Evolutionary conservation across 2,113 vertebrate genomes (phyloP).

Genomic region (Hippopotamus amphibius): DNA sequence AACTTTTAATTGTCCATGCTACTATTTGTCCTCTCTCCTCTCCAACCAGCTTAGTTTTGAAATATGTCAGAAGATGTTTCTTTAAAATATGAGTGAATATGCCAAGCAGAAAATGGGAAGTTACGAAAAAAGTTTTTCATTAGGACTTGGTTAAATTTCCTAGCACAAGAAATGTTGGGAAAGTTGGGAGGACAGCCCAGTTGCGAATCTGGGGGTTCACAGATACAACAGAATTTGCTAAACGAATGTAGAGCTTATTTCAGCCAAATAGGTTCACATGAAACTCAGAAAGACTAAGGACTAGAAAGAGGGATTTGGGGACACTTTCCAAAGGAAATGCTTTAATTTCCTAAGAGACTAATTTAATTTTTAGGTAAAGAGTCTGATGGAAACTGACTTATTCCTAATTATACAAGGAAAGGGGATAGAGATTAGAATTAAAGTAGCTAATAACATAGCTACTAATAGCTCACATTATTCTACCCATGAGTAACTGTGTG

Average conservation of each 20-base stretch:
- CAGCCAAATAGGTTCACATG: not conserved
- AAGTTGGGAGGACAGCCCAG: not conserved
- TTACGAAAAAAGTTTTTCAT: not conserved
- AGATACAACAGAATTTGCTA: not conserved
- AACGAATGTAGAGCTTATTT: not conserved
- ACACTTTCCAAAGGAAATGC: not conserved
- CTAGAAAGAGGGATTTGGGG: not conserved
- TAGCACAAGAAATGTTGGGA: not conserved
- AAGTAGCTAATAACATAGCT: not conserved
- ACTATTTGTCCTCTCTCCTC: not conserved
- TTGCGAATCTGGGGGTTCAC: not conserved
- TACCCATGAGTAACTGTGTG: not conserved
- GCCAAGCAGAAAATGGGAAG: not conserved
- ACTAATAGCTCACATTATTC: not conserved
- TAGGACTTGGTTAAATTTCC: not conserved
- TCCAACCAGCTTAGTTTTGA: not conserved
- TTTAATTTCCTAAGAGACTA: conserved; percentile 7
- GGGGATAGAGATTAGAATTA: not conserved
- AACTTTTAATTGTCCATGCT: not conserved
- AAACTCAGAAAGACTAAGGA: not conserved
- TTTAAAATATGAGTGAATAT: not conserved
- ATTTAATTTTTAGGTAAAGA: not conserved
- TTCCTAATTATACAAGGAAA: not conserved
- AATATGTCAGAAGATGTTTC: not conserved
- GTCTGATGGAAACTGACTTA: not conserved